phyloP scores from a whole-genome alignment of 2,797 vertebrate species.

The Alcedo quadribrachys region DNA sequence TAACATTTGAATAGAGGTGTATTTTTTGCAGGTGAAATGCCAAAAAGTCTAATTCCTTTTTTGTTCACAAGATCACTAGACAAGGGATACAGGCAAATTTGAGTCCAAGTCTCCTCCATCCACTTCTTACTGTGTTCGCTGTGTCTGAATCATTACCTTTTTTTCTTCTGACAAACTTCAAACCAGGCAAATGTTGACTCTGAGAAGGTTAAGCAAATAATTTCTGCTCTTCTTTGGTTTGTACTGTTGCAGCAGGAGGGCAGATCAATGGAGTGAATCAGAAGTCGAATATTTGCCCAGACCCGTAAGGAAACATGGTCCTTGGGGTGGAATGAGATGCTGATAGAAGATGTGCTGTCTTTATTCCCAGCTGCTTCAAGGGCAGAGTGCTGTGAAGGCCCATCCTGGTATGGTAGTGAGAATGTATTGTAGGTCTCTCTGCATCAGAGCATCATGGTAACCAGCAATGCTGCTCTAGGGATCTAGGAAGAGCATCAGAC shows the following conservation, averaged over 20 bases:
- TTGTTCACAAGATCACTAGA: not conserved
- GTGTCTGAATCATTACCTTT: not conserved
- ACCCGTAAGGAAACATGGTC: not conserved
- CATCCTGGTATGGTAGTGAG: not conserved
- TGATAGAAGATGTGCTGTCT: accelerated
- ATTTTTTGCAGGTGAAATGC: not conserved
- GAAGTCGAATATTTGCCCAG: not conserved
- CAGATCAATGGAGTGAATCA: not conserved
- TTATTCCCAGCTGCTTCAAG: not conserved
- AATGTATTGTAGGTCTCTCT: not conserved
- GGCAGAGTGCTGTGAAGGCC: not conserved
- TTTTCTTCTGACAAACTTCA: not conserved
- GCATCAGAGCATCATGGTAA: slow-evolving; percentile 5
- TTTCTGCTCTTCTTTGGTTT: not conserved
- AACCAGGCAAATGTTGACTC: not conserved
- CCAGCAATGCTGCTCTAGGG: slow-evolving; percentile 13
- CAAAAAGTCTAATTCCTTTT: not conserved
- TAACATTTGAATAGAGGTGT: not conserved
- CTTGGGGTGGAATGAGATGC: not conserved
- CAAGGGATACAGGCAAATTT: not conserved
- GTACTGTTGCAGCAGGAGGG: not conserved
- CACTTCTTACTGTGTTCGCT: accelerated
- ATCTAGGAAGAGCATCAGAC: not conserved
- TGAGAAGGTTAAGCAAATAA: not conserved
- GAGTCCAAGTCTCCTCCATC: not conserved